phyloP scores from a whole-genome alignment of 2,113 vertebrate species.

The Halichoerus grypus region DNA sequence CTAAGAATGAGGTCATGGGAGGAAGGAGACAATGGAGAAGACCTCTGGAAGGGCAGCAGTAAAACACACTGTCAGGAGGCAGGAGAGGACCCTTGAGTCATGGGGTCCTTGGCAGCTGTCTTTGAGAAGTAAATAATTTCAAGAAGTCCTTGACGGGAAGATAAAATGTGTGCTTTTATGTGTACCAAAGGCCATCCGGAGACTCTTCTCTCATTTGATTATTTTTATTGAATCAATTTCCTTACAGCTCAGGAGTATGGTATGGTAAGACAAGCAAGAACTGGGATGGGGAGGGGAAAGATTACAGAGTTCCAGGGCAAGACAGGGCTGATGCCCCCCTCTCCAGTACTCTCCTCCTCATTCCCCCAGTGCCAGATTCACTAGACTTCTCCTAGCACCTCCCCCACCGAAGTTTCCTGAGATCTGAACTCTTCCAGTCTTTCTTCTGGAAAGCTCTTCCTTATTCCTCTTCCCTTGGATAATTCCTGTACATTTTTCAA shows the following conservation, averaged over 20 bases:
- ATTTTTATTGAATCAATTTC: conserved; percentile 50
- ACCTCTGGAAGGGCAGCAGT: conserved; percentile 49
- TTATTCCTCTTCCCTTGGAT: neutral
- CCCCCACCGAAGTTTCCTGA: neutral
- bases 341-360: neutral
- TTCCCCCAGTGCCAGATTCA: rapidly evolving
- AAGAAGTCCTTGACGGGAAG: conserved; percentile 48
- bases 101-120: conserved; percentile 56
- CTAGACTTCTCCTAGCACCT: neutral
- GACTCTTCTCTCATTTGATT: neutral
- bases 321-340: neutral
- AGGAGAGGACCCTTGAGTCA: conserved; percentile 37
- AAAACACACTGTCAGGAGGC: neutral
- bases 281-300: neutral
- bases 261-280: neutral
- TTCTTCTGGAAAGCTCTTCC: neutral
- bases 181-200: conserved; percentile 10
- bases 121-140: conserved; percentile 75
- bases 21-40: conserved; percentile 49
- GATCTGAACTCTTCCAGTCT: neutral
- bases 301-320: neutral
- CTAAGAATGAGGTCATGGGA: conserved; percentile 73
- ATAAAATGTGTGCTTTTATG: conserved; percentile 64
- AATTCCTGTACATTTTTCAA: neutral
- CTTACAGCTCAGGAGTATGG: neutral